Base-by-base conservation (phyloP, 1,140 invertebrate genomes). In the Cherax quadricarinatus region DNA sequence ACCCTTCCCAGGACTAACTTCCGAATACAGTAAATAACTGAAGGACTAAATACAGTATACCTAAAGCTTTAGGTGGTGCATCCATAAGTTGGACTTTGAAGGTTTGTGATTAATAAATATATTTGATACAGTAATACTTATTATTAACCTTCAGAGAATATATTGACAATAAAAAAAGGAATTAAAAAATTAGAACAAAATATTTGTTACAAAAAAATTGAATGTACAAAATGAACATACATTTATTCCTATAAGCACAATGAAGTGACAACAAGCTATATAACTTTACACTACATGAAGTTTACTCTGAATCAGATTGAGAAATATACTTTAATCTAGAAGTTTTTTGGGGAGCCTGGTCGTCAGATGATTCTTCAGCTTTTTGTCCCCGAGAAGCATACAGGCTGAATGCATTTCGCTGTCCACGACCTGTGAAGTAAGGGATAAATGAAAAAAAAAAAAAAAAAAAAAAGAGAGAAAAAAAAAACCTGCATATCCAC, bases 351-450 rank as follows among this genome's bases (percentile, higher is more conserved):
- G 78, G 78, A 16, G 57, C 49, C 16, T n/a, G 78, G 16, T 66
- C 49, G 1, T n/a, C 53, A 30, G 49, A 10, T 14, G 9, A 9
- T 14, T 57, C 53, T 57, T 57, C 53, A 57, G 53, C 53, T 57
- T 57, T 14, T 5, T 14, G 53, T 12, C 48, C 14, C n/a, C 57
- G 49, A 10, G n/a, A 78, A 75, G 86, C 86, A 62, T 88, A 88
- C 9, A 88, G 51, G 75, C 86, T 88, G 75, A 80, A 79, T 3
- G 60, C 41, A 49, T 41, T 82, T 18, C 87, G 75, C 66, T 53
- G 78, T 6, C 87, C 87, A 66, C 79, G 87, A 30, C 78, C 87
- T 88, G 57, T 49, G 14, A 24, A n/a, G 51, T 18, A 79, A 62
- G 57, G 21, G 57, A 12, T 41, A 41, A 41, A 41, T 41, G 30